These are phyloP conservation scores for Lochmaea capreae DNA, from an alignment of 2,888 invertebrate species.

Conservation along the genomic window DNA sequence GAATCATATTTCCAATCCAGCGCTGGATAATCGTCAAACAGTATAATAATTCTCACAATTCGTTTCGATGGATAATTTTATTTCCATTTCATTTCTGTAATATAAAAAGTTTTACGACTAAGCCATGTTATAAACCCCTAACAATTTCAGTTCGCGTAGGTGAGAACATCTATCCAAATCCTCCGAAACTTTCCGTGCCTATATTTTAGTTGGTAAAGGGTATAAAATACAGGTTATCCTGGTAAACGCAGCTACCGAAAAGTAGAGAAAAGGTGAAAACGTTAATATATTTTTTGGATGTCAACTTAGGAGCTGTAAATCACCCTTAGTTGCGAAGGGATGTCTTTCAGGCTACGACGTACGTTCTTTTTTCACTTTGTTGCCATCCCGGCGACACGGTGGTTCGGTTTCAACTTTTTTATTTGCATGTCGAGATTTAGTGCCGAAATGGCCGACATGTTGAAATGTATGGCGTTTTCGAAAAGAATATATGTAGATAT, in stretches of 20 bases:
- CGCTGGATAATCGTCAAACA: too few species aligned
- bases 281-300: conserved; percentile 48
- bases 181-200: not conserved
- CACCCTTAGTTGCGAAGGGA: conserved; percentile 40
- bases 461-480: conserved; percentile 25
- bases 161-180: not conserved
- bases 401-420: conserved; percentile 34
- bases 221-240: conserved; percentile 38
- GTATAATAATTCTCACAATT: too few species aligned
- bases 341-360: conserved; percentile 39
- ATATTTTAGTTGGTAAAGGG: conserved; percentile 6
- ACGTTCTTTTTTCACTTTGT: conserved; percentile 37
- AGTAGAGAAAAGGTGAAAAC: conserved; percentile 39
- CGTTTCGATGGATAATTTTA: too few species aligned
- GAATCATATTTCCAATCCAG: too few species aligned
- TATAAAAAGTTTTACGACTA: not conserved
- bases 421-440: conserved; percentile 39
- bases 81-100: not conserved
- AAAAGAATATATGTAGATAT: conserved; percentile 28
- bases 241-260: conserved; percentile 12
- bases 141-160: not conserved
- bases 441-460: conserved; percentile 29
- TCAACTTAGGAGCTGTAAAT: conserved; percentile 44
- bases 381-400: conserved; percentile 19
- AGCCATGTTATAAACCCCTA: not conserved